Evolutionary conservation across 2,797 vertebrate genomes (phyloP), one percentile per base, ranked within the genome.

Genomic region (Pangasius larnaudii): DNA sequence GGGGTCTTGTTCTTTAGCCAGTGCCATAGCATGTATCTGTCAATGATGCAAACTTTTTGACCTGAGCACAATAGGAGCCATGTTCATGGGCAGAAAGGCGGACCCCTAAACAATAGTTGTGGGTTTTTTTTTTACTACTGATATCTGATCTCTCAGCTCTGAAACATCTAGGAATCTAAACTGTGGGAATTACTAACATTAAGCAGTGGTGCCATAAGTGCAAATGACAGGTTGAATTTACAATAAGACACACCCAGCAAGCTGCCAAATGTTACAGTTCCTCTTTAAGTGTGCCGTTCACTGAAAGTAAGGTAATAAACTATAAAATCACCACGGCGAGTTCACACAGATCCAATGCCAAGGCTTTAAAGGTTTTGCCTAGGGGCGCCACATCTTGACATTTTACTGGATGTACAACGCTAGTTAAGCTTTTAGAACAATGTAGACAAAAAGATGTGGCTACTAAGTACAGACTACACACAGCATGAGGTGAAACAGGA

Each of bases 61-160:
- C 61, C 69, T 49, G 87, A 88, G 81, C 89, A 93, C 93, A 93
- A 93, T 89, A 86, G 91, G 72, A 92, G 90, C 91, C 92, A 94
- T 93, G 93, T 93, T 92, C 90, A 90, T 67, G 90, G 90, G 65
- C 92, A 87, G 91, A 92, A 92, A 92, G 84, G 86, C 91, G 89
- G 91, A 53, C 91, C 91, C 72, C 84, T 88, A 88, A 87, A 91
- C 90, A 92, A 91, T 93, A 13, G 24, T 56, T 58, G 9, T 75
- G 10, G 33, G 1, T 39, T 39, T 63, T 72, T 63, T 72, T 90
- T 89, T 85, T 46, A 71, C 11, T 75, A 86, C 89, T 91, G 93
- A 92, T 94, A 95, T 94, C 90, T 93, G 94, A 96, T 93, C 92
- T 92, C 92, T 91, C 90, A 91, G 93, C 92, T 89, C 86, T 69